Conservation (phyloP, 2,888 invertebrate genomes). For the Monopis laevigella region DNA sequence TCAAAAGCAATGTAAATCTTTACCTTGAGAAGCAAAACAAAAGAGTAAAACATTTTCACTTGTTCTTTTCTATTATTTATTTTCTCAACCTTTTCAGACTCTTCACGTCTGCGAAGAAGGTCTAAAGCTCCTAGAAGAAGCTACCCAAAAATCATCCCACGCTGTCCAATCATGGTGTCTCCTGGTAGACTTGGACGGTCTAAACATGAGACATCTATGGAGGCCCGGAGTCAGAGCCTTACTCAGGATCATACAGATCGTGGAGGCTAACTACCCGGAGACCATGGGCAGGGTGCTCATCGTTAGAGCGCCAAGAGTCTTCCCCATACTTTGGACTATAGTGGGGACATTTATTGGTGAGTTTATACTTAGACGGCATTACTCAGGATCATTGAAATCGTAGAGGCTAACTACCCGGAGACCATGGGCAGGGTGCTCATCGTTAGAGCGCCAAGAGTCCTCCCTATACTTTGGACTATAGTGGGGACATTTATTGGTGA, state of each 20-base stretch:
- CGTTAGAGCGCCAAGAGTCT: constrained; percentile 91
- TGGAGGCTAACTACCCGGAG: constrained; percentile 95
- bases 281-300: constrained; percentile 92
- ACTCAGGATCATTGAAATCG: too few species aligned
- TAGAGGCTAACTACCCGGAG: constrained; percentile 95
- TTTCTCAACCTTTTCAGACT: constrained; percentile 70
- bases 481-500: constrained; percentile 92
- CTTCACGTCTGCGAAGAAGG: constrained; percentile 93
- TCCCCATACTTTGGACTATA: constrained; percentile 95
- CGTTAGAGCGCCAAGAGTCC: constrained; percentile 91
- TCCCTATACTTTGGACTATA: constrained; percentile 95
- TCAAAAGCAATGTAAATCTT: too few species aligned
- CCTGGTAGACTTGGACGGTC: constrained; percentile 90
- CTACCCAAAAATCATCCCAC: constrained; percentile 79
- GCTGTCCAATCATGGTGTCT: constrained; percentile 91
- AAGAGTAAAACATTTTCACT: too few species aligned
- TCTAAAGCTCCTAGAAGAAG: constrained; percentile 85
- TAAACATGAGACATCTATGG: constrained; percentile 96
- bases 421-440: constrained; percentile 92
- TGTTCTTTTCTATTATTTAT: too few species aligned
- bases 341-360: constrained; percentile 92
- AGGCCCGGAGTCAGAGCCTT: constrained; percentile 87
- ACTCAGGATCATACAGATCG: constrained; percentile 57
- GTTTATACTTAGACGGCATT: too few species aligned
- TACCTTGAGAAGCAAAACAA: too few species aligned